Evolutionary conservation across 1,140 invertebrate genomes (phyloP), one percentile per base, ranked within the genome.

Genomic region (Hyles vespertilio): DNA sequence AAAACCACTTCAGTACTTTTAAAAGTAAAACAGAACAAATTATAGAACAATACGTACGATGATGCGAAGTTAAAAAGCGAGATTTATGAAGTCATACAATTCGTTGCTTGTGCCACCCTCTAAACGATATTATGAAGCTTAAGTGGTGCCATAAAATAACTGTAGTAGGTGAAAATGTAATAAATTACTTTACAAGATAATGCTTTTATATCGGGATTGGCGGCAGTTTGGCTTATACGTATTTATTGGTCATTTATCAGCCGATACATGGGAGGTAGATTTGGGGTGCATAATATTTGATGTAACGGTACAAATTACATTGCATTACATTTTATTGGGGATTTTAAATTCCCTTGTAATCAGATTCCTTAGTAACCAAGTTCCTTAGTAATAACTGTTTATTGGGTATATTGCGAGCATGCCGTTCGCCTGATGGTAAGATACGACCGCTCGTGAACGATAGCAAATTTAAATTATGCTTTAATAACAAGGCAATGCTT

Each of bases 171-270:
- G 77, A 81, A 80, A 75, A 84, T 77, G 80, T 85, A 85, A 88
- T 88, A 88, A 86, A 88, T 88, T 88, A 86, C 77, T 84, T 84
- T 78, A 85, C 77, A 80, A 80, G 79, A 86, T 87, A 86, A 87
- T 84, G 79, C 83, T 84, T 86, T 84, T 82, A 84, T 84, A 81
- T 75, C 73, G 64, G 49, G 74, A 84, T 83, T 85, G 78, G 81
- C 78, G 74, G 80, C 80, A 81, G 70, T 79, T 68, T 81, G 74
- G 72, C 77, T 82, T 81, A 75, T 77, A 80, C 69, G 81, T 84
- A 86, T 86, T 88, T 87, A 86, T 87, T 86, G 77, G 75, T 79
- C 77, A 81, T 86, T 84, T 83, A 67, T 86, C 81, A 86, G 72
- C 77, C 81, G 74, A 84, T 81, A 77, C 80, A 51, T 74, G 59